These are phyloP conservation scores for Synchiropus splendidus DNA, from an alignment of 2,113 vertebrate species.

Conservation along the genomic window DNA sequence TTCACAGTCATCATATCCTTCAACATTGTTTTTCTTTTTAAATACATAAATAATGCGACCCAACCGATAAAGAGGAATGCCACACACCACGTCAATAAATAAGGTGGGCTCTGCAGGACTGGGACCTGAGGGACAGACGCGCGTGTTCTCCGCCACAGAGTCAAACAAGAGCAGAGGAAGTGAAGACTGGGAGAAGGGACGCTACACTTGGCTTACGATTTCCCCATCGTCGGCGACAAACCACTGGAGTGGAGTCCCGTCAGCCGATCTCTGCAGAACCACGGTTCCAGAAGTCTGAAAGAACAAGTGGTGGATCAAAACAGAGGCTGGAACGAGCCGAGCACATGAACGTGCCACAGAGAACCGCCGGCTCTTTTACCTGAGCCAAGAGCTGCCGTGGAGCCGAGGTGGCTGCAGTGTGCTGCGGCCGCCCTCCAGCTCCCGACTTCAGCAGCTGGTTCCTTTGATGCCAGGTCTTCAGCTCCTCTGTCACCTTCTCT, in stretches of 20 bases:
- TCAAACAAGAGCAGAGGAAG: too few relatives aligned
- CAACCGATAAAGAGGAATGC: too few relatives aligned
- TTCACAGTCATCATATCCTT: too few relatives aligned
- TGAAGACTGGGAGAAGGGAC: too few relatives aligned
- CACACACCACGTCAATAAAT: too few relatives aligned
- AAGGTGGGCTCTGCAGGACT: too few relatives aligned
- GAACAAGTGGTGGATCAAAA: background rate
- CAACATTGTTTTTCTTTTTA: too few relatives aligned
- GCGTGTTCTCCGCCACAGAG: too few relatives aligned
- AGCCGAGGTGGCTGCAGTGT: conserved; percentile 45
- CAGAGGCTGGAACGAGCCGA: background rate
- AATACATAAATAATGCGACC: too few relatives aligned
- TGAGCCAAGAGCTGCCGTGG: conserved; percentile 54
- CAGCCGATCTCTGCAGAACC: conserved; percentile 71
- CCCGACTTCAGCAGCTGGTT: conserved; percentile 62
- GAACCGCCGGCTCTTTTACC: conserved; percentile 28
- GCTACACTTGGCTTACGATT: conserved; percentile 81
- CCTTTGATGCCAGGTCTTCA: conserved; percentile 78
- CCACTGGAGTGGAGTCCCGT: conserved; percentile 79
- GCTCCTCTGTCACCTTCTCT: conserved; percentile 73
- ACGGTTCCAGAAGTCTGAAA: conserved; percentile 64
- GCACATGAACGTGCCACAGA: background rate
- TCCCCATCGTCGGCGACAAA: conserved; percentile 76
- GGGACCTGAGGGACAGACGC: too few relatives aligned
- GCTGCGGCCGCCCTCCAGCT: conserved; percentile 56